phyloP scores from a whole-genome alignment of 1,140 invertebrate species.

The Heliothis subflexa region DNA sequence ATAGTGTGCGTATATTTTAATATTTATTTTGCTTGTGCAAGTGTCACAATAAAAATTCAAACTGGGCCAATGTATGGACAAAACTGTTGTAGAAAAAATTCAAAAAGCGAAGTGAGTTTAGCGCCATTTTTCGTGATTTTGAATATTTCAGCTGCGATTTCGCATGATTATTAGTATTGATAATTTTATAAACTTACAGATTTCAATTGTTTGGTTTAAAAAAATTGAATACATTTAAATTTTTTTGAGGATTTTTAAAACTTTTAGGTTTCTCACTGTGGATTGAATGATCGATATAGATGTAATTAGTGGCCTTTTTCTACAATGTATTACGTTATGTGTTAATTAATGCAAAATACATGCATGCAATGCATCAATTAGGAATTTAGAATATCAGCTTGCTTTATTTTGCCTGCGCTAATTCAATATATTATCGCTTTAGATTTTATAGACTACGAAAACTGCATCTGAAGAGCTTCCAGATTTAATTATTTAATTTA shows the following conservation, averaged over 20 bases:
- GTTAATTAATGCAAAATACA: too few species aligned
- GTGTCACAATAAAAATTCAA: conserved; percentile 57
- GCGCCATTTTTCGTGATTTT: neutral
- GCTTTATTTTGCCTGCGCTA: neutral
- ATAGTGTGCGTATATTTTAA: conserved; percentile 2
- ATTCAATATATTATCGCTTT: neutral
- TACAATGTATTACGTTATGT: too few species aligned
- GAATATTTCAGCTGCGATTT: neutral
- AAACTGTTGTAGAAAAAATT: conserved; percentile 72
- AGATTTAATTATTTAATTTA: neutral
- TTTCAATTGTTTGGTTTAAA: neutral
- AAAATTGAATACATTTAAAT: neutral
- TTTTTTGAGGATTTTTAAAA: too few species aligned
- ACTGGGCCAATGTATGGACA: conserved; percentile 85
- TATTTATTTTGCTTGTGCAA: conserved; percentile 22
- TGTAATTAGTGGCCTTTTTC: too few species aligned
- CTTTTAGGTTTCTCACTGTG: too few species aligned
- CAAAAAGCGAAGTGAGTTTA: conserved; percentile 68
- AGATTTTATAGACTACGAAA: neutral
- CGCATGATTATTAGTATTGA: neutral
- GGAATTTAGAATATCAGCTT: neutral
- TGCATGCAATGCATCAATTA: neutral
- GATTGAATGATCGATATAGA: too few species aligned
- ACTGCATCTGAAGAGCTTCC: neutral
- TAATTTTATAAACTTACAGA: neutral